Evolutionary conservation across 2,888 invertebrate genomes (phyloP).

Genomic region (Ferrisia virgata): DNA sequence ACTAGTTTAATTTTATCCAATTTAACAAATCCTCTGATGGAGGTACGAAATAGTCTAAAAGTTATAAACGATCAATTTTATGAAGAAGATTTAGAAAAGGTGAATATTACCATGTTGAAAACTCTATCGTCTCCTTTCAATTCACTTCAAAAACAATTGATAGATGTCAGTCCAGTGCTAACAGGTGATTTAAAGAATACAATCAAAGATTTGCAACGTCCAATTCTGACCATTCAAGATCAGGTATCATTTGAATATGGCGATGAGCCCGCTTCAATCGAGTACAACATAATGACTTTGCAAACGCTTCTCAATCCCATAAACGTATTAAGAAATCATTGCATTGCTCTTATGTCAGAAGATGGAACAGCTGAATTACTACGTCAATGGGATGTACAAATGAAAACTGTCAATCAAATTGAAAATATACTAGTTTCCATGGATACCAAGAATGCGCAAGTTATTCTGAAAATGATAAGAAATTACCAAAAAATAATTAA

Average conservation of each 20-base stretch:
- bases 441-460: neutral
- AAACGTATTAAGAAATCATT: constrained; percentile 48
- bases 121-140: constrained; percentile 49
- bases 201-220: constrained; percentile 50
- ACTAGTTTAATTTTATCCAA: constrained; percentile 44
- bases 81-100: constrained; percentile 48
- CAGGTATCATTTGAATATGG: constrained; percentile 50
- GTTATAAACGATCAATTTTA: constrained; percentile 48
- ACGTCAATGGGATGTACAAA: neutral
- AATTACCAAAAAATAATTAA: constrained; percentile 2
- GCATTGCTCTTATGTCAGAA: neutral
- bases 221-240: constrained; percentile 50
- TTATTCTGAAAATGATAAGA: neutral
- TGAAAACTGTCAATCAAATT: constrained; percentile 13
- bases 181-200: constrained; percentile 49
- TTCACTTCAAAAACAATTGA: constrained; percentile 49
- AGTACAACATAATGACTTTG: constrained; percentile 49
- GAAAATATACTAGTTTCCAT: neutral
- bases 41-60: constrained; percentile 48
- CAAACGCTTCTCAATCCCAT: constrained; percentile 50
- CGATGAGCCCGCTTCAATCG: constrained; percentile 49
- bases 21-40: constrained; percentile 48
- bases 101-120: constrained; percentile 49
- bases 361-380: constrained; percentile 9
- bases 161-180: constrained; percentile 47